Percentiles rank a stretch among this genome's conserved stretches.
Evolutionary conservation across 23 tunicate genomes (phyloP).

Genomic region (Botrylloides violaceus): DNA sequence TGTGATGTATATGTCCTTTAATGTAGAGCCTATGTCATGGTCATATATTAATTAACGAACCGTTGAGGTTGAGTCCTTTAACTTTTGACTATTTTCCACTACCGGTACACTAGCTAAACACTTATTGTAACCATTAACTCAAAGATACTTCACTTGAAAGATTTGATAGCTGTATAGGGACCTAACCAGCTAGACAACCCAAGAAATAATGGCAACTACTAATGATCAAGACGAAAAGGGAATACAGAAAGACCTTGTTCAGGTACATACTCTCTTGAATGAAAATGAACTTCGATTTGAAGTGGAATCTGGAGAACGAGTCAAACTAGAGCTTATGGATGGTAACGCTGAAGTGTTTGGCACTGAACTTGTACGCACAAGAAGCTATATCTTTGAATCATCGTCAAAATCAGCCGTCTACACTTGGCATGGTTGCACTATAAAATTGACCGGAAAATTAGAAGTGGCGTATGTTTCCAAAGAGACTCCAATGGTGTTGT

Average conservation of each 20-base stretch:
- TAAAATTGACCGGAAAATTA: slow-evolving; percentile 65
- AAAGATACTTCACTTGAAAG: too few species aligned
- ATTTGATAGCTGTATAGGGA: too few species aligned
- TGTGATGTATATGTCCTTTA: too few species aligned
- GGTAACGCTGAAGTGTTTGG: slow-evolving; percentile 95
- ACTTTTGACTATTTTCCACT: too few species aligned
- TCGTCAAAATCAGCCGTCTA: slow-evolving; percentile 78
- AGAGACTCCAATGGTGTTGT: slow-evolving; percentile 91
- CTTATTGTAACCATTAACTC: too few species aligned
- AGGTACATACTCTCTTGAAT: slow-evolving; percentile 47
- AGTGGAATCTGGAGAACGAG: slow-evolving; percentile 75
- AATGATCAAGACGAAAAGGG: slow-evolving; percentile 40
- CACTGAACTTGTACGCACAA: slow-evolving; percentile 69
- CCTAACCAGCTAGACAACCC: too few species aligned
- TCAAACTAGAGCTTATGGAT: slow-evolving; percentile 69
- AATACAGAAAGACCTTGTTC: slow-evolving; percentile 30
- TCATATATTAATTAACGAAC: too few species aligned
- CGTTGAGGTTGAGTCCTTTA: too few species aligned
- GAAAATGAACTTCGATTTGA: slow-evolving; percentile 93
- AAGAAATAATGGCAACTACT: background rate
- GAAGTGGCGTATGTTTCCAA: slow-evolving; percentile 89
- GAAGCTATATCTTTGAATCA: slow-evolving; percentile 83
- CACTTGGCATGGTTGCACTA: slow-evolving; percentile 80
- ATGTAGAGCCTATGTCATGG: too few species aligned
- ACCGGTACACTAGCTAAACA: too few species aligned